Evolutionary conservation across 2,888 invertebrate genomes (phyloP), one percentile per base, ranked within the genome.

Genomic region (Leucozona laternaria): DNA sequence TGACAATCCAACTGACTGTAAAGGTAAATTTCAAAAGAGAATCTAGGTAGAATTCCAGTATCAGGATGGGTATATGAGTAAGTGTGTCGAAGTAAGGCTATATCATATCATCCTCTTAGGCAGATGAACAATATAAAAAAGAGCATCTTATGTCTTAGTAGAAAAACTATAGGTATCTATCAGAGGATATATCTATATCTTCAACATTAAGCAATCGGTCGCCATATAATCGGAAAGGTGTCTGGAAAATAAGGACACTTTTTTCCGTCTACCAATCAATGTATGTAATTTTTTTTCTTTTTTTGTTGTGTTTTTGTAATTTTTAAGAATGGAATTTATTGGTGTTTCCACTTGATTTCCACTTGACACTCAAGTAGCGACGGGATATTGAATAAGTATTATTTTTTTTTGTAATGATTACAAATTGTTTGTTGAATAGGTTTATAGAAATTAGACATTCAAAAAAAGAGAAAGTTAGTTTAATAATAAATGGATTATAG

Each of bases 121-220:
- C 17, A 75, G 60, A 57, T 75, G 60, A 62, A 58, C 20, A 37
- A 37, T 48, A 34, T 31, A 55, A 77, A 60, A 78, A 55, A 45
- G 53, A 53, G 28, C 28, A 64, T 11, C 45, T 37, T 57, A 58
- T 50, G 45, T 43, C 72, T 48, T 57, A 85, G 85, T 80, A 73
- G 81, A 81, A 75, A 72, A 53, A 70, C 28, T 28, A 31, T 31
- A 34, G 7, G 72, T 78, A 81, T 77, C 75, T 84, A 45, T 85
- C 76, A 66, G 15, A 40, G 13, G n/a, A 31, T 20, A 48, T 28
- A 68, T 50, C 50, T 34, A 8, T n/a, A n/a, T 53, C 20, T 60
- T 80, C 76, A 78, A 78, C 86, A 82, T 86, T 86, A 86, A 86
- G 86, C 64, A 73, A 82, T 79, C 75, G 53, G 86, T 79, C 86